Evolutionary conservation across 2,797 vertebrate species (phyloP).

Genomic region (Labeo calbasu): DNA sequence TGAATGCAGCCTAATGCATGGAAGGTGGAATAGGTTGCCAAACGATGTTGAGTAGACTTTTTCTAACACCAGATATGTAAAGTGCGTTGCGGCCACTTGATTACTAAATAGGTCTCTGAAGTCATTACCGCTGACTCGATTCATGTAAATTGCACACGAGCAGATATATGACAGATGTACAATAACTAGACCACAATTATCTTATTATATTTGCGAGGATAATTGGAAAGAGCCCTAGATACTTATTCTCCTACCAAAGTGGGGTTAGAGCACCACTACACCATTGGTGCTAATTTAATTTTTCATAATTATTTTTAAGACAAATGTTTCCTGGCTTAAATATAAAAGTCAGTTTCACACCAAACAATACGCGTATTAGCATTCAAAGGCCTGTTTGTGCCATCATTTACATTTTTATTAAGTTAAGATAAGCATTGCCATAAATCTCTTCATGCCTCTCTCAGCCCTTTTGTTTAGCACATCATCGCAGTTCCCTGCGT

Average conservation of each 20-base stretch:
- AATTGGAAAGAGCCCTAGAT: constrained; percentile 29
- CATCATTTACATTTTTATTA: constrained; percentile 44
- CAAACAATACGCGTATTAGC: constrained; percentile 18
- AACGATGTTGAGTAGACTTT: constrained; percentile 8
- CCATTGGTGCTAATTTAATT: neutral
- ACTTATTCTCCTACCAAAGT: constrained; percentile 14
- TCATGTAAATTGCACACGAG: constrained; percentile 12
- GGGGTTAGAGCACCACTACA: constrained; percentile 15
- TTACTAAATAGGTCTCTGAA: constrained; percentile 22
- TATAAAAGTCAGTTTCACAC: constrained; percentile 26
- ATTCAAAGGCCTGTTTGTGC: constrained; percentile 1
- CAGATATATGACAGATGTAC: constrained; percentile 27
- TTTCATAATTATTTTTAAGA: neutral
- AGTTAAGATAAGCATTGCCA: constrained; percentile 34
- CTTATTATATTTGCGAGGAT: constrained; percentile 27
- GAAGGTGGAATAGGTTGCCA: neutral
- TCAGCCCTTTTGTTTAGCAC: constrained; percentile 26
- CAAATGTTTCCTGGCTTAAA: constrained; percentile 15
- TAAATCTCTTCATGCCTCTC: constrained; percentile 39
- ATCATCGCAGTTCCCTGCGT: neutral
- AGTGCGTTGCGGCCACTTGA: constrained; percentile 6
- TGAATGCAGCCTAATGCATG: constrained; percentile 36
- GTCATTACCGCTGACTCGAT: neutral
- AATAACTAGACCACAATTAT: constrained; percentile 31
- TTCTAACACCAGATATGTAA: constrained; percentile 16